Evolutionary conservation across 2,888 invertebrate genomes (phyloP), one percentile per base, ranked within the genome.

Genomic region (Formica aserva): DNA sequence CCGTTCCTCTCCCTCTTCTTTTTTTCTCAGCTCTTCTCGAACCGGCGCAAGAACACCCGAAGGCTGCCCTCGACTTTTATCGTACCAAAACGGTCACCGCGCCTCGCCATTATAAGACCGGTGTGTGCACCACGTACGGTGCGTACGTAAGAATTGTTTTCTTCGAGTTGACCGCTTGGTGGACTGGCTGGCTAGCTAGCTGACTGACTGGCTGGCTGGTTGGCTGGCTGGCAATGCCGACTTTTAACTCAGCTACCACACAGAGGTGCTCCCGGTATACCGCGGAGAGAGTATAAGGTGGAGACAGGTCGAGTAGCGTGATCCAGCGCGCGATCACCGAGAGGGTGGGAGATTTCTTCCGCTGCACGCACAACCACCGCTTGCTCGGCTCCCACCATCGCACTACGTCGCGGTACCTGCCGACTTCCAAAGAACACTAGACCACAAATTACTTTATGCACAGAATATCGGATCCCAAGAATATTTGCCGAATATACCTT

Each of bases 1-100:
- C 88, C 88, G 89, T 90, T 90, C 89, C 87, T 87, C 91, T 90
- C 90, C 91, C 87, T 91, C 89, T 91, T 90, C 90, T 88, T 91
- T 88, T 26, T 91, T 88, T 84, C 85, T 91, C 91, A 89, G 91
- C 89, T 82, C 87, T 87, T 81, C 84, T 82, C 84, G 69, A 86
- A 89, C 85, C 82, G 86, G 90, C 89, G 87, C 87, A 89, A 88
- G 90, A 88, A 89, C 90, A 87, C 87, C 87, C 90, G 90, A 90
- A 90, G 90, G 91, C 86, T 90, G 90, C 90, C 90, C 90, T 89
- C 90, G 89, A 80, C 87, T 84, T 84, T 78, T 74, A 87, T 87
- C 84, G 89, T 85, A 87, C 87, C 87, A 85, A 88, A 89, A 89
- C 86, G 88, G 90, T 89, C 84, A 89, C 69, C 83, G 80, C 82